phyloP scores from a whole-genome alignment of 1,140 invertebrate genomes.

The Delia radicum region DNA sequence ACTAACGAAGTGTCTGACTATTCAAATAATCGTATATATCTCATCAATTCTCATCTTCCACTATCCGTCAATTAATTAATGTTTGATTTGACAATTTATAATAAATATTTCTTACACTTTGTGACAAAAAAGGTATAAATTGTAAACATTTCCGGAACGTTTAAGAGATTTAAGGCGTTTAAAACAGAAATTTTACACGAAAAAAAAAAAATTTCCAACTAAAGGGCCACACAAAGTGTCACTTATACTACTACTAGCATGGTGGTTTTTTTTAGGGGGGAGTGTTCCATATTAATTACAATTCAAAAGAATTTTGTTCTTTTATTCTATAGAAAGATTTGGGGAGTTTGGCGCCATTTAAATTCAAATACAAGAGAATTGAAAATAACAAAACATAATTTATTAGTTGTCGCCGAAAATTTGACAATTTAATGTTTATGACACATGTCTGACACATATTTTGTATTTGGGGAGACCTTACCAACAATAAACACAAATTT shows the following conservation, averaged over 20 bases:
- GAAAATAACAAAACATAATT: slow-evolving; percentile 28
- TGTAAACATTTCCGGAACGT: neutral
- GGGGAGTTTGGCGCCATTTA: slow-evolving; percentile 30
- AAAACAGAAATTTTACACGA: neutral
- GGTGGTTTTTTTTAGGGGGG: too few species aligned
- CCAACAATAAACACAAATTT: too few species aligned
- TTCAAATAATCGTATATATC: too few species aligned
- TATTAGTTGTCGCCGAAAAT: slow-evolving; percentile 31
- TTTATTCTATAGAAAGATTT: neutral
- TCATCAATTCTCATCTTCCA: too few species aligned
- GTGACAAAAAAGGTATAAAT: neutral
- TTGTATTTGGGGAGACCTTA: neutral
- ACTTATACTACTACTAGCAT: too few species aligned
- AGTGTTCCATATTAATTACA: neutral
- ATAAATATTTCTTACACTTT: neutral
- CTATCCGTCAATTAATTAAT: too few species aligned
- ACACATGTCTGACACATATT: slow-evolving; percentile 24
- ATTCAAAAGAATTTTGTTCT: slow-evolving; percentile 3
- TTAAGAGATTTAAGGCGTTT: neutral
- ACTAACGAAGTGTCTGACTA: too few species aligned
- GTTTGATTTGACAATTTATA: too few species aligned
- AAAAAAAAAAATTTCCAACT: neutral
- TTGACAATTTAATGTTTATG: slow-evolving; percentile 31
- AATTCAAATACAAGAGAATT: neutral
- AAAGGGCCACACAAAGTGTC: neutral